A percentile compares a stretch with the other conserved stretches of the same genome.
Evolutionary conservation across 2,888 invertebrate genomes (phyloP).

Genomic region (Xestobium rufovillosum): DNA sequence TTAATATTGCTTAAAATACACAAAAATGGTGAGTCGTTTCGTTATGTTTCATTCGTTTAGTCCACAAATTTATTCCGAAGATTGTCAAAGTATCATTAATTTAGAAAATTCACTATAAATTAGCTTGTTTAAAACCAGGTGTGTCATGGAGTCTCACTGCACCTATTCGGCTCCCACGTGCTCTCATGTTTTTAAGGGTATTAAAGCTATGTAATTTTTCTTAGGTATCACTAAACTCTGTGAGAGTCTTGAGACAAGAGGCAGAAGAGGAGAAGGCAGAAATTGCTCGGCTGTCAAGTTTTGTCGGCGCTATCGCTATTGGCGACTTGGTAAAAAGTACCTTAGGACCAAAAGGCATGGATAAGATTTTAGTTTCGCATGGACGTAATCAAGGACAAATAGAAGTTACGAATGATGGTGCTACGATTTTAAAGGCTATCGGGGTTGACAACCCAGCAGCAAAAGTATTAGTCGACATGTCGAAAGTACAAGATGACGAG

Average conservation of each 20-base stretch:
- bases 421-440: constrained; percentile 92
- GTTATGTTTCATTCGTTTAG: too few relatives aligned
- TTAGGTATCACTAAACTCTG: constrained; percentile 84
- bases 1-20: too few relatives aligned
- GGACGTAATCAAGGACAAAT: constrained; percentile 78
- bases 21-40: too few relatives aligned
- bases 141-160: too few relatives aligned
- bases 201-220: too few relatives aligned
- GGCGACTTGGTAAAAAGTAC: constrained; percentile 98
- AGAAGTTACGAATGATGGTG: constrained; percentile 98
- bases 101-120: too few relatives aligned
- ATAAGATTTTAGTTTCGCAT: constrained; percentile 76
- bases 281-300: constrained; percentile 93
- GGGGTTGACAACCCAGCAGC: constrained; percentile 99
- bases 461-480: constrained; percentile 98
- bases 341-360: constrained; percentile 98
- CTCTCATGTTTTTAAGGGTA: too few relatives aligned
- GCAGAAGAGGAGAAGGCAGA: constrained; percentile 98
- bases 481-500: constrained; percentile 97
- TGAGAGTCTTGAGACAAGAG: constrained; percentile 88
- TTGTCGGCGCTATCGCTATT: constrained; percentile 97
- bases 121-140: too few relatives aligned
- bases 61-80: too few relatives aligned
- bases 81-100: too few relatives aligned
- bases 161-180: too few relatives aligned